Evolutionary conservation across 1,140 invertebrate species (phyloP), one percentile per base, ranked within the genome.

Genomic region (Campoletis sonorensis): DNA sequence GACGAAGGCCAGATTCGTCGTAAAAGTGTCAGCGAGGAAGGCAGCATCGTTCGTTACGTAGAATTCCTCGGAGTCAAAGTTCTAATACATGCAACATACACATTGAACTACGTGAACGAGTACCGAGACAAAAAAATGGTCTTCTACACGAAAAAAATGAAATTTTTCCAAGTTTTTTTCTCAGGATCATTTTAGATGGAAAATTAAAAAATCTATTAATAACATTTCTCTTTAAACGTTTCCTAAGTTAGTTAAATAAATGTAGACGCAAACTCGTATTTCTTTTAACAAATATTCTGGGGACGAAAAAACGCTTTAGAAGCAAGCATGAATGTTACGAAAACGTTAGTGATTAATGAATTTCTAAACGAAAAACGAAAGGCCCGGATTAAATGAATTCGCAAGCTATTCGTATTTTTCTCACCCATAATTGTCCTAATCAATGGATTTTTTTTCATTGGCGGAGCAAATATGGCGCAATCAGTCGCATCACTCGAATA

Each of bases 11-110:
- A 98, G 93, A 92, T 97, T 97, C 85, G 95, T 95, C 86, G 95
- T 96, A 90, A 98, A 96, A 92, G 95, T 97, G 92, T 96, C 96
- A 87, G 96, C 96, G 86, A 98, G 94, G 88, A 98, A 94, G 86
- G 96, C 95, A 88, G 96, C 95, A 94, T 98, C 97, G 89, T 96
- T 97, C 88, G 96, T 96, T 89, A 96, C 96, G 94, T 98, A 98
- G 94, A 97, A 97, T 91, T 98, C 96, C 91, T 97, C 96, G 92
- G 96, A 95, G 93, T 98, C 97, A 94, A 98, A 96, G 93, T 97
- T 97, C 97, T 98, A 94, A 87, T 82, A 91, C 90, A 92, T 90
- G 89, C 89, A 91, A 91, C 89, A 90, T 86, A 90, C 87, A 85
- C 86, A n/a, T 13, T 18, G 13, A 64, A 64, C 81, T 18, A 81